These are phyloP conservation scores for Cerceris rybyensis DNA, from an alignment of 2,888 invertebrate species.

Conservation along the genomic window DNA sequence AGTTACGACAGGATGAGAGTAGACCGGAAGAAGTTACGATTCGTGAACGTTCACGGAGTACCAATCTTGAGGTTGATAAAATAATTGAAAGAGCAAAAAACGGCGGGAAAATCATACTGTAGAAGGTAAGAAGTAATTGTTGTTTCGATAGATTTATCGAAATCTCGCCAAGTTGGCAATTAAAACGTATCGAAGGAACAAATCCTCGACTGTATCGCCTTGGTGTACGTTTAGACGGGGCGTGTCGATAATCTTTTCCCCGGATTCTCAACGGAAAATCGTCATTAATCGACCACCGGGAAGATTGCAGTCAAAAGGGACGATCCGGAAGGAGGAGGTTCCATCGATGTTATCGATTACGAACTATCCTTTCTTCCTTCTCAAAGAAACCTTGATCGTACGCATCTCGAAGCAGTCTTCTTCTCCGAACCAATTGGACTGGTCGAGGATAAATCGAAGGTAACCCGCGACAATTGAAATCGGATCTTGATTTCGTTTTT, in stretches of 20 bases:
- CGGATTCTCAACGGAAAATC: conserved; percentile 29
- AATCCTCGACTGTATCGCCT: conserved; percentile 25
- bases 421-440: too few species aligned
- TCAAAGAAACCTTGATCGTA: neutral
- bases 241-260: conserved; percentile 14
- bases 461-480: conserved; percentile 23
- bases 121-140: conserved; percentile 5
- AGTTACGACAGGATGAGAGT: neutral
- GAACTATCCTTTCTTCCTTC: neutral
- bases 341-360: neutral
- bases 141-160: conserved; percentile 26
- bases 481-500: conserved; percentile 53
- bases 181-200: conserved; percentile 15
- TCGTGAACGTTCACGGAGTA: conserved; percentile 10
- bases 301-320: conserved; percentile 1
- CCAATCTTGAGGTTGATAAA: conserved; percentile 29
- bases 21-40: conserved; percentile 28
- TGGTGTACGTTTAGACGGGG: neutral
- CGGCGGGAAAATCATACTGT: conserved; percentile 9
- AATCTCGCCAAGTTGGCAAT: conserved; percentile 16
- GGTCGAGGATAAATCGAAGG: too few species aligned
- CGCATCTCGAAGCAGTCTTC: neutral
- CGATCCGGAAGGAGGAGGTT: conserved; percentile 14
- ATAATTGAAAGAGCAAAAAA: conserved; percentile 25
- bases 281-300: conserved; percentile 28